Base-by-base conservation (phyloP, 2,113 vertebrate genomes). In the Corydoras sp. region DNA sequence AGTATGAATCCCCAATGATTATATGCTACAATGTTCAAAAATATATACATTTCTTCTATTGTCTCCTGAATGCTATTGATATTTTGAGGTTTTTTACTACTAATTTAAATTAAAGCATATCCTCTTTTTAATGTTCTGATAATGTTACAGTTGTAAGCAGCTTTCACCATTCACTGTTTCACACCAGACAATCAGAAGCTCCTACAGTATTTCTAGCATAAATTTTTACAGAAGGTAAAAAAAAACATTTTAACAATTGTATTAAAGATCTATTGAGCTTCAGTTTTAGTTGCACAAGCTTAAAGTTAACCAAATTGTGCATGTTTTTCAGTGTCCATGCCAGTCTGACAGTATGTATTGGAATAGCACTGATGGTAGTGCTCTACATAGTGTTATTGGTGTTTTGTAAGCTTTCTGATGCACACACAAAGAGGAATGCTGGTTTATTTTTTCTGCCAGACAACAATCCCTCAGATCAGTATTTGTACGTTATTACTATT, bases 401-500 rank as follows among this genome's bases (percentile, higher is more conserved):
- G 12, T 72, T 74, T 69, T 86, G 84, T 76, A 81, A 71, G 56
- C 81, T 13, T 54, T 76, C 77, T 12, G 88, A 91, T 31, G 13
- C 30, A 1, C 54, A 31, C 0, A 68, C 82, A 1, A 73, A 80
- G 51, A 77, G 69, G 53, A 86, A 82, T 59, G 31, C 6, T 4
- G 86, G 80, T 0, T 76, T 74, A 15, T 81, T 91, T 65, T 81
- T 86, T 31, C 85, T 92, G 3, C 78, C 86, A n/a, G 92, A 91
- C 75, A 89, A 83, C 62, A 48, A 68, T 9, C 80, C 71, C 0
- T 69, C 62, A 8, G 82, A 88, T 66, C 81, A 64, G 2, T 81
- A 86, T 56, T 76, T 87, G 2, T 94, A 93, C 5, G 79, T 85
- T 0, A 81, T 94, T 0, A 88, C 89, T 1, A 50, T 92, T n/a